Evolutionary conservation across 2,888 invertebrate species (phyloP), one percentile per base, ranked within the genome.

Genomic region (Steinernema hermaphroditum): DNA sequence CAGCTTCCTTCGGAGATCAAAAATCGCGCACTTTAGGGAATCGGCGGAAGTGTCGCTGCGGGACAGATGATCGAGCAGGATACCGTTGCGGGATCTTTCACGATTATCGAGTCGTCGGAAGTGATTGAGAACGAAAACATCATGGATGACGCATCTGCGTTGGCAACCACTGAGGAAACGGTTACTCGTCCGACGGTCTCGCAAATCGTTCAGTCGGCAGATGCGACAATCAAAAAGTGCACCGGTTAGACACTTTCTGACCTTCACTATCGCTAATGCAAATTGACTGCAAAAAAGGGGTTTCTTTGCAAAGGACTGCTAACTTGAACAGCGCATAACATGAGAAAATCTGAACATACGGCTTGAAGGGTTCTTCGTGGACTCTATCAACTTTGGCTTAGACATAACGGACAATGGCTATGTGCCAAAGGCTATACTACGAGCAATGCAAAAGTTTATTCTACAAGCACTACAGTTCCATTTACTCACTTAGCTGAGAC

Each of bases 51-150:
- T 27, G 22, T 12, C 62, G 62, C 32, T 2, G 62, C 32, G 62
- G 62, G 62, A 69, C 44, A 69, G 32, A 68, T 69, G 37, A 70
- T 77, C 50, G 77, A 77, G 43, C 77, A 77, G 32, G 75, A 75
- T 27, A 76, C 76, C n/a, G 72, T 73, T 22, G 69, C 72, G 37
- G 78, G 78, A 22, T 74, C 76, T 2, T 78, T 72, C 62, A 77
- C 79, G 32, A 80, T 78, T 24, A 32, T 77, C 29, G 78, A 78
- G 32, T 43, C 41, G 41, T 41, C 69, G 69, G 69, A 69, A 69
- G 44, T 44, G 69, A 44, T 43, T 19, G 69, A 41, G 22, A 69
- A 69, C 22, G 69, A 62, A 32, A 62, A 62, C 32, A 29, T 29
- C 32, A 24, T 24, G 50, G 32, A 32, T 62, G 62, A 62, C 29